phyloP scores from a whole-genome alignment of 2,797 vertebrate species.

The Rhinoraja longicauda region DNA sequence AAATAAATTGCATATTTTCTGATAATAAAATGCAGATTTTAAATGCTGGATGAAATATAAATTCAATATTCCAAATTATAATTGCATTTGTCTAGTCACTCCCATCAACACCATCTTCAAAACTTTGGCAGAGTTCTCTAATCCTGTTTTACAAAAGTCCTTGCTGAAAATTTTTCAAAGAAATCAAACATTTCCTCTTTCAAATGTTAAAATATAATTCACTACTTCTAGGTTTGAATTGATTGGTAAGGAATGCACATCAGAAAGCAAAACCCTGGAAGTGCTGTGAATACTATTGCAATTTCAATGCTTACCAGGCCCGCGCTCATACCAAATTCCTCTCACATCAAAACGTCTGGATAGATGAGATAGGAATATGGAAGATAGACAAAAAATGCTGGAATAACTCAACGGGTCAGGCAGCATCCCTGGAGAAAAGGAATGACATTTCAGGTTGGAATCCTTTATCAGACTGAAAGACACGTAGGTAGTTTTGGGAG shows the following conservation, averaged over 20 bases:
- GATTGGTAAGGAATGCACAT: background rate
- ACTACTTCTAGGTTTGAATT: background rate
- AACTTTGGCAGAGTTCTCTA: background rate
- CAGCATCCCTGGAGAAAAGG: too few relatives aligned
- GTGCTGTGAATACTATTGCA: background rate
- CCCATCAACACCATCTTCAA: background rate
- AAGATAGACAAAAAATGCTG: too few relatives aligned
- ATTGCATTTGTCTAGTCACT: background rate
- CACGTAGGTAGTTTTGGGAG: too few relatives aligned
- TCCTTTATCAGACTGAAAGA: too few relatives aligned
- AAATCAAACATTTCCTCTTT: background rate
- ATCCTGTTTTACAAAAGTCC: background rate
- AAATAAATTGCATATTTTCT: too few relatives aligned
- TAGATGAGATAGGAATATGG: background rate
- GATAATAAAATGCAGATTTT: background rate
- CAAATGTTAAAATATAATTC: background rate
- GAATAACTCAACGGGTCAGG: too few relatives aligned
- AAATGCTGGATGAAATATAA: background rate
- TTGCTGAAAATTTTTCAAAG: background rate
- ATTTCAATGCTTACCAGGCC: background rate
- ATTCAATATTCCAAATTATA: background rate
- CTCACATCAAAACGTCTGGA: background rate
- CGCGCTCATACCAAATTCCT: background rate
- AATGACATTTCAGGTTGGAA: too few relatives aligned
- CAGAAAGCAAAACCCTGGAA: background rate